A percentile compares a stretch with the other conserved stretches of the same genome.
These are phyloP conservation scores for Magallana angulata DNA, from an alignment of 1,140 invertebrate species.

Conservation along the genomic window DNA sequence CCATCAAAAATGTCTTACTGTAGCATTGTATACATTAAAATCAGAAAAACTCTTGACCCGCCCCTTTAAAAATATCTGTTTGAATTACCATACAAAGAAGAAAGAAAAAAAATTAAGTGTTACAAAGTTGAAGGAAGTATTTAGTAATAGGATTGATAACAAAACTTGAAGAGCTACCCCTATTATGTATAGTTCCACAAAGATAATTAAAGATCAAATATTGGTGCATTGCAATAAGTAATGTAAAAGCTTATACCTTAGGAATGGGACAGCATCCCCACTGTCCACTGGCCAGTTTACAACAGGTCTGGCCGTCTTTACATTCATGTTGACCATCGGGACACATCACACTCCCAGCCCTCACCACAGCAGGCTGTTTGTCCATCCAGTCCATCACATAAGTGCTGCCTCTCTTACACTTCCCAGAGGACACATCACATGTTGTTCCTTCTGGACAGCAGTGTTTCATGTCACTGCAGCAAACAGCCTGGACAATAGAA, in stretches of 20 bases:
- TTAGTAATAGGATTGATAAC: too few species aligned
- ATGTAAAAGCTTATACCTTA: slow-evolving; percentile 57
- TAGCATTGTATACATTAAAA: too few species aligned
- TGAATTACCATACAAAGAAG: too few species aligned
- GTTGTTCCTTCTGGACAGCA: slow-evolving; percentile 67
- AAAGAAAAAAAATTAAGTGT: too few species aligned
- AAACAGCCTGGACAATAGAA: slow-evolving; percentile 61
- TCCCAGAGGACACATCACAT: slow-evolving; percentile 62
- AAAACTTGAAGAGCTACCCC: too few species aligned
- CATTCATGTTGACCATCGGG: slow-evolving; percentile 69
- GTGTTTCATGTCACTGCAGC: slow-evolving; percentile 65
- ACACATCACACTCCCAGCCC: slow-evolving; percentile 56
- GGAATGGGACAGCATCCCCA: slow-evolving; percentile 74
- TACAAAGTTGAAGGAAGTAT: too few species aligned
- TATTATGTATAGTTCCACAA: too few species aligned
- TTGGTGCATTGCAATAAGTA: neutral
- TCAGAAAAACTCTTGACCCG: too few species aligned
- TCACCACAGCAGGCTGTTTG: slow-evolving; percentile 50
- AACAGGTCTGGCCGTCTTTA: slow-evolving; percentile 76
- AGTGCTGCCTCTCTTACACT: slow-evolving; percentile 58
- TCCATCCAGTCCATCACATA: slow-evolving; percentile 55
- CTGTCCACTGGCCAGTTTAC: slow-evolving; percentile 63
- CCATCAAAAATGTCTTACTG: too few species aligned
- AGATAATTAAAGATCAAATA: too few species aligned
- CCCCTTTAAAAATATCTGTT: too few species aligned